Evolutionary conservation across 2,888 invertebrate species (phyloP).

Genomic region (Coleophora flavipennella): DNA sequence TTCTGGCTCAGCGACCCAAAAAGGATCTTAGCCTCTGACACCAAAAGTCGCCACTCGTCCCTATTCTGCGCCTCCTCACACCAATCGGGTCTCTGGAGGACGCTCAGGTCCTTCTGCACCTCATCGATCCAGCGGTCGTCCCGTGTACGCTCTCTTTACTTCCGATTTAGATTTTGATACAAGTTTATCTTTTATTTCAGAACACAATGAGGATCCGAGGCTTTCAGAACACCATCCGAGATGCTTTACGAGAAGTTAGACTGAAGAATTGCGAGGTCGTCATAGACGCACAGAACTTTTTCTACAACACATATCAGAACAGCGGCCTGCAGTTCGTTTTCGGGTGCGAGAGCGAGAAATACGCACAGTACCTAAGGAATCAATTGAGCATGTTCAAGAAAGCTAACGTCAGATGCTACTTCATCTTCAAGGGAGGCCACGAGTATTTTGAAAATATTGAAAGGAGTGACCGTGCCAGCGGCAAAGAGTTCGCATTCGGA

Average conservation of each 20-base stretch:
- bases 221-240: conserved; percentile 2
- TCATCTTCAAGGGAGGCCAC: conserved; percentile 34
- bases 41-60: too few relatives aligned
- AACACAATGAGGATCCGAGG: conserved; percentile 12
- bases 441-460: conserved; percentile 3
- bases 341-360: conserved; percentile 30
- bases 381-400: conserved; percentile 23
- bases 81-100: too few relatives aligned
- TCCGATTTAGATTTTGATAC: too few relatives aligned
- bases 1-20: too few relatives aligned
- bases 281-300: conserved; percentile 31
- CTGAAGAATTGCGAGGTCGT: conserved; percentile 26
- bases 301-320: conserved; percentile 20
- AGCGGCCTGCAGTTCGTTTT: conserved; percentile 16
- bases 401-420: conserved; percentile 28
- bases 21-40: too few relatives aligned
- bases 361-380: conserved; percentile 21
- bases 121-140: too few relatives aligned
- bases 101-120: too few relatives aligned
- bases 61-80: too few relatives aligned
- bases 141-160: too few relatives aligned
- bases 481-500: not conserved
- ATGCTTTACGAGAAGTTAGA: conserved; percentile 1
- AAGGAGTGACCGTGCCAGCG: not conserved
- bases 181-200: too few relatives aligned